Conservation (phyloP, 2,113 vertebrate genomes). For the Xiphias gladius region DNA sequence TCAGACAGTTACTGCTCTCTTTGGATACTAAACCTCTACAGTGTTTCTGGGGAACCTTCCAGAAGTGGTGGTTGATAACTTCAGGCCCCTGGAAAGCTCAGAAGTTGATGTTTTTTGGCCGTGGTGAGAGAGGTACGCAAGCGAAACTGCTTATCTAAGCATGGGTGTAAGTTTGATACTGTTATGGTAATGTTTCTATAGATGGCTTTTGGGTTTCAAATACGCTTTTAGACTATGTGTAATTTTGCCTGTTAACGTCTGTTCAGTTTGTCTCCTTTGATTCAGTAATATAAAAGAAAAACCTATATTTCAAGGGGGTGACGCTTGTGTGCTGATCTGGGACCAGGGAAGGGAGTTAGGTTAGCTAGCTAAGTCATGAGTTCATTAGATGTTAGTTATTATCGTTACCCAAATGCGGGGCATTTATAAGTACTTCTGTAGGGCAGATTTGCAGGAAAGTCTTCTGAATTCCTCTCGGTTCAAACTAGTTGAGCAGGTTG, state of each 20-base stretch:
- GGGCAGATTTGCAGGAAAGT: constrained; percentile 43
- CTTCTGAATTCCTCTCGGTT: constrained; percentile 52
- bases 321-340: constrained; percentile 29
- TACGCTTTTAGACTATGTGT: not conserved
- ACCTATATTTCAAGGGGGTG: not conserved
- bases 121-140: constrained; percentile 62
- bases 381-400: not conserved
- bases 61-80: constrained; percentile 22
- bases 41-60: not conserved
- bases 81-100: not conserved
- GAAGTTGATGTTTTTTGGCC: constrained; percentile 51
- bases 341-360: constrained; percentile 6
- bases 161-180: constrained; percentile 64
- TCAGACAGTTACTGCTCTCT: not conserved
- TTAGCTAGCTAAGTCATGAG: constrained; percentile 50
- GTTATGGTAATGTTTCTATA: not conserved
- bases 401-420: not conserved
- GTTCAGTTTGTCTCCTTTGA: not conserved
- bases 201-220: not conserved
- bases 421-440: not conserved
- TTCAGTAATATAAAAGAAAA: not conserved
- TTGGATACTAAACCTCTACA: not conserved
- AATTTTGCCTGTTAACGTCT: not conserved
- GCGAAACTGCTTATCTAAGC: constrained; percentile 73
- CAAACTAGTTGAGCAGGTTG: constrained; percentile 81